Conservation (phyloP, 2,888 invertebrate species). For the Andrena minutula region DNA sequence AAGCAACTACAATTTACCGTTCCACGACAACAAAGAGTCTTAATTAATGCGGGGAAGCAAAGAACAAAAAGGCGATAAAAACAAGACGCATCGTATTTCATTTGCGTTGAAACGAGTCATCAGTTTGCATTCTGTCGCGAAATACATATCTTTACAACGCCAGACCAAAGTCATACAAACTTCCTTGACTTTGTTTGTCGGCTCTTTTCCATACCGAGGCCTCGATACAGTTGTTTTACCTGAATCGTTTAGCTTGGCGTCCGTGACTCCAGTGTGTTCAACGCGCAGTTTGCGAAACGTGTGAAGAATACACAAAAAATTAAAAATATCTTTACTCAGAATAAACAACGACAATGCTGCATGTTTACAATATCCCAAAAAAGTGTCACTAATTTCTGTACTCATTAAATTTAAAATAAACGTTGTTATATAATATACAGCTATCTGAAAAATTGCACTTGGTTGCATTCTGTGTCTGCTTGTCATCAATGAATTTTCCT, state of each 20-base stretch:
- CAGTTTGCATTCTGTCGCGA: neutral
- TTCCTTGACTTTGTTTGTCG: neutral
- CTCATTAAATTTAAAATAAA: too few species aligned
- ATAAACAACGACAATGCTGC: too few species aligned
- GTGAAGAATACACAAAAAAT: too few species aligned
- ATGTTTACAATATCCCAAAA: too few species aligned
- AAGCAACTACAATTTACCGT: neutral
- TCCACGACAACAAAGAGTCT: neutral
- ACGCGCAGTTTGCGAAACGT: neutral
- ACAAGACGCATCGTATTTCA: neutral
- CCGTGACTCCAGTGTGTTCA: neutral
- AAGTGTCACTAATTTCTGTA: too few species aligned
- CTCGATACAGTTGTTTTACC: slow-evolving; percentile 1
- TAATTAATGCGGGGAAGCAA: neutral
- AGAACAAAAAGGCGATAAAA: neutral
- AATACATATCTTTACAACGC: slow-evolving; percentile 16
- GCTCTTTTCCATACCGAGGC: neutral
- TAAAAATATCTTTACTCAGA: too few species aligned
- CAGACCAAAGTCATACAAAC: slow-evolving; percentile 1
- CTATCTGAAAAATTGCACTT: too few species aligned
- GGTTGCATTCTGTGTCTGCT: too few species aligned
- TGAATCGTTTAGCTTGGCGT: neutral
- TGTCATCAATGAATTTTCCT: too few species aligned
- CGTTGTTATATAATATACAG: too few species aligned
- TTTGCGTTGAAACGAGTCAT: neutral